Percentiles rank a stretch among this genome's conserved stretches.
These are phyloP conservation scores for Borostomias antarcticus DNA, from an alignment of 2,797 vertebrate species.

Conservation along the genomic window DNA sequence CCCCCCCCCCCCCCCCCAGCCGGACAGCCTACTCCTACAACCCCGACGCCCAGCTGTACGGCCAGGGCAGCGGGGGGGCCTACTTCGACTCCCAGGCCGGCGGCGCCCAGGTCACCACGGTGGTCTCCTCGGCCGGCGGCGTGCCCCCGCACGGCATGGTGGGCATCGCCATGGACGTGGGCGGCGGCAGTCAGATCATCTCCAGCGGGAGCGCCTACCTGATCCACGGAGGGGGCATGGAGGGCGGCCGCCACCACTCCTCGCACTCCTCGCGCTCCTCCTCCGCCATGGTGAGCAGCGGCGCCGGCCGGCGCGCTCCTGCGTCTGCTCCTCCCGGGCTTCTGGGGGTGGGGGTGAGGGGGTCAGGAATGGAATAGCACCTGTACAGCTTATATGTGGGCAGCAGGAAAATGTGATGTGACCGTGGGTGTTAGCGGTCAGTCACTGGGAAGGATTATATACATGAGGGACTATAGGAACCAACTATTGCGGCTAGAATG, in stretches of 20 bases:
- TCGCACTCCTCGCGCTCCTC: slow-evolving; percentile 94
- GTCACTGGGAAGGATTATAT: background rate
- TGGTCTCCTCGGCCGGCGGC: slow-evolving; percentile 87
- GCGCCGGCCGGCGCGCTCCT: background rate
- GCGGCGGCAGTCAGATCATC: slow-evolving; percentile 89
- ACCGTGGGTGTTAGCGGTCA: background rate
- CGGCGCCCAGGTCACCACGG: slow-evolving; percentile 89
- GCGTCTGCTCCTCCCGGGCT: background rate
- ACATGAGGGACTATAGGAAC: background rate
- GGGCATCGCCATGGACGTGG: slow-evolving; percentile 95
- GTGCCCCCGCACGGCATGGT: slow-evolving; percentile 93
- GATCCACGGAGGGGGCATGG: slow-evolving; percentile 91
- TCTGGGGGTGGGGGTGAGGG: background rate
- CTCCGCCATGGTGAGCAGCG: slow-evolving; percentile 89
- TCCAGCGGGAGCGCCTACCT: slow-evolving; percentile 92
- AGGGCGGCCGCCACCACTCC: slow-evolving; percentile 87
- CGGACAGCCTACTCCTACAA: slow-evolving; percentile 92
- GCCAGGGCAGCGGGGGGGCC: slow-evolving; percentile 83
- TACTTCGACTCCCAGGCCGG: slow-evolving; percentile 92
- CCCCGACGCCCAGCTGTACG: slow-evolving; percentile 90
- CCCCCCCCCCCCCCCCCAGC: slow-evolving; percentile 59
- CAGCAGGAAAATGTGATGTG: background rate
- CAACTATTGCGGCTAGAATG: background rate
- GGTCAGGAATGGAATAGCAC: background rate
- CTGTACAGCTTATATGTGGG: too few relatives aligned